Conservation (phyloP, 1,140 invertebrate genomes). For the Lepidotrigona ventralis region DNA sequence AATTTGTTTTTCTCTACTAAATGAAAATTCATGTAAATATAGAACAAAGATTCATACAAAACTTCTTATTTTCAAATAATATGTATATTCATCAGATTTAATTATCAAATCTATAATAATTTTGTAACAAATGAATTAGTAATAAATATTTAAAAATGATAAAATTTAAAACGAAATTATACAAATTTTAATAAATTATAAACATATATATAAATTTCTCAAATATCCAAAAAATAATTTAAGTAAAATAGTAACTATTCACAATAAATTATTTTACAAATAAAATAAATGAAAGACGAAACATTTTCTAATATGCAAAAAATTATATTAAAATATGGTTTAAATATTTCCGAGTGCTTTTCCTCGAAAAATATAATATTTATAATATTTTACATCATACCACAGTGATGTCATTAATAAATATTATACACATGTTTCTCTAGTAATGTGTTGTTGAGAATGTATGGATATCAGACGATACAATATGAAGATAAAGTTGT, state of each 20-base stretch:
- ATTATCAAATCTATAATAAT: too few species aligned
- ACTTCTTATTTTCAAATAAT: too few species aligned
- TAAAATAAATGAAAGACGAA: not conserved
- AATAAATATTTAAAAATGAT: too few species aligned
- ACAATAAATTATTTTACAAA: not conserved
- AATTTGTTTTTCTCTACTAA: too few species aligned
- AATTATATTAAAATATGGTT: not conserved
- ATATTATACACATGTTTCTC: not conserved
- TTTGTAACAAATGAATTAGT: too few species aligned
- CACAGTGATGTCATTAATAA: not conserved
- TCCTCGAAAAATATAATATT: not conserved
- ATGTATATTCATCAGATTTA: too few species aligned
- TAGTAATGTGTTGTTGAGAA: not conserved
- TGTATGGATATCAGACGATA: not conserved
- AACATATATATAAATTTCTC: not conserved
- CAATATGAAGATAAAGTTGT: not conserved
- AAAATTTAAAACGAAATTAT: too few species aligned
- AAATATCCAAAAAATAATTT: not conserved
- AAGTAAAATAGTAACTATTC: not conserved
- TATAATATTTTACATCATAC: not conserved
- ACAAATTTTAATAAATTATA: too few species aligned
- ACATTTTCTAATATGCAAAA: not conserved
- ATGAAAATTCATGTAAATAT: too few species aligned
- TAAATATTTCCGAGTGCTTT: not conserved
- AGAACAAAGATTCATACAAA: too few species aligned